Evolutionary conservation across 2,888 invertebrate species (phyloP).

Genomic region (Melanophora roralis): DNA sequence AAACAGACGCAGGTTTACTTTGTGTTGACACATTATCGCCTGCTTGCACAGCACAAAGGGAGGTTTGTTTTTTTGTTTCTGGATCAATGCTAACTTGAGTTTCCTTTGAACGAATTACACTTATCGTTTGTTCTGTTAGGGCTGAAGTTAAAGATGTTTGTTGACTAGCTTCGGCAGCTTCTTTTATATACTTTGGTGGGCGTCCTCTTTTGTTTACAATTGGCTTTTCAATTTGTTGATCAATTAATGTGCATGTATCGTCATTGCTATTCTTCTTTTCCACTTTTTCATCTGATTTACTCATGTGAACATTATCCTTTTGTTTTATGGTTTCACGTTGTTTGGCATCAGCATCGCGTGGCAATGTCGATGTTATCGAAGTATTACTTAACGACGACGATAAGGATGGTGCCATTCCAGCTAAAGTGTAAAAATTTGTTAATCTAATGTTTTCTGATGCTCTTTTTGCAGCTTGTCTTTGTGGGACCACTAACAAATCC

Average conservation of each 20-base stretch:
- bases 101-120: conserved; percentile 23
- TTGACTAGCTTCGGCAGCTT: conserved; percentile 64
- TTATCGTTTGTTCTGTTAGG: conserved; percentile 2
- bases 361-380: conserved; percentile 53
- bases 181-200: conserved; percentile 72
- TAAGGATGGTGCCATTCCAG: conserved; percentile 28
- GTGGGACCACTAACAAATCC: conserved; percentile 89
- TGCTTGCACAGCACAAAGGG: conserved; percentile 18
- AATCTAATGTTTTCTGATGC: conserved; percentile 91
- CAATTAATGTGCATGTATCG: conserved; percentile 61
- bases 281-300: conserved; percentile 65
- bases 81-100: conserved; percentile 2
- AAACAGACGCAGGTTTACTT: conserved; percentile 12
- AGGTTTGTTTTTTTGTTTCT: conserved; percentile 29
- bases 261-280: conserved; percentile 59
- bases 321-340: conserved; percentile 60
- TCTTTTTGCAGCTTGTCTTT: conserved; percentile 93
- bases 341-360: conserved; percentile 46
- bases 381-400: conserved; percentile 10
- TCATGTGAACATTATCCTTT: conserved; percentile 62
- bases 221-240: conserved; percentile 68
- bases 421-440: conserved; percentile 76
- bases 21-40: conserved; percentile 28
- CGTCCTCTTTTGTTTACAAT: conserved; percentile 74
- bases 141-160: background rate